Base-by-base conservation (phyloP, 2,797 vertebrate species). In the Megalops cyprinoides region DNA sequence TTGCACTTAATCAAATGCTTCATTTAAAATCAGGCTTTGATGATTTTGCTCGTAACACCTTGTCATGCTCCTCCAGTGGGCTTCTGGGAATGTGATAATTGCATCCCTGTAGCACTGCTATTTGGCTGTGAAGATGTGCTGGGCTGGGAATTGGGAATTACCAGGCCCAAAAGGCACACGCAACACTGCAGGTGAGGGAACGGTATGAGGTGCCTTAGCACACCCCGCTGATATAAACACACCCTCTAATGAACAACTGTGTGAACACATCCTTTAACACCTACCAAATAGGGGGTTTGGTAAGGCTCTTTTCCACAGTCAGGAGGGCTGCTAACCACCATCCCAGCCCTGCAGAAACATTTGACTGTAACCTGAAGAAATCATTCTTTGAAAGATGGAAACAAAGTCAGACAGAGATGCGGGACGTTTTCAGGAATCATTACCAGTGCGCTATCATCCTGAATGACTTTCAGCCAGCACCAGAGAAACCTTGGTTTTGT, bases 371-470 rank as follows among this genome's bases (percentile, higher is more conserved):
- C 80, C 65, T 14, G 0, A 28, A 20, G 51, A 44, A 15, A 0
- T 58, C 93, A 90, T 92, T 92, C 92, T 91, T 91, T 91, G 91
- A 92, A 89, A 85, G 86, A 80, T 85, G 90, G 89, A 87, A 83
- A 90, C 85, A 89, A 88, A 86, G 86, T 87, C 80, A 85, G 91
- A 91, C 92, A 90, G 92, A 92, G 90, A 92, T 90, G 86, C 90
- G 91, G 88, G 89, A 91, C 91, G 89, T 89, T 92, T 93, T 91
- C 91, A 88, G 89, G 88, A 93, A 92, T 94, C 93, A 94, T 95
- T 94, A 94, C 94, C 94, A 92, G 90, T 87, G 87, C 56, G 79
- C 91, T 87, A 91, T 93, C 92, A 94, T 95, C 93, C 91, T 91
- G 91, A 90, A 93, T 90, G 91, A 95, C 92, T 92, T 94, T 94